Base-by-base conservation (phyloP, 2,113 vertebrate genomes). In the Columba livia region DNA sequence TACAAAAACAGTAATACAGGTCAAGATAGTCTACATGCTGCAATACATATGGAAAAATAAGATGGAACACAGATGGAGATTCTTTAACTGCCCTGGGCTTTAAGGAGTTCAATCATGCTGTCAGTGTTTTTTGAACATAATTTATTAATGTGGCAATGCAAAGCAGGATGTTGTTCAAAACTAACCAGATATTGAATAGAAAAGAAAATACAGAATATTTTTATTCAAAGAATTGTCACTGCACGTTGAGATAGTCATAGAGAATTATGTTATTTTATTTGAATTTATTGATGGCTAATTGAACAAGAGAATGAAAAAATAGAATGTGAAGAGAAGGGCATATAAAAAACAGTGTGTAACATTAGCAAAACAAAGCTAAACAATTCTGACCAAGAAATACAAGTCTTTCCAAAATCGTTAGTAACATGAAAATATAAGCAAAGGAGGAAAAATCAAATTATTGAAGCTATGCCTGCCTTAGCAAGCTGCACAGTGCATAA, bases 201-300 rank as follows among this genome's bases (percentile, higher is more conserved):
- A 94, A 94, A 80, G 40, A 88, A 89, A 77, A 88, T 92, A 85
- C n/a, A 92, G 77, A 93, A 83, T 75, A 36, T 54, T 89, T 88
- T 95, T 60, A 94, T 56, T 61, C 64, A 92, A 84, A 83, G 57
- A 96, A 79, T 97, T 97, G 88, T 58, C 90, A 57, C 34, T 88
- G 67, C 77, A 70, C 88, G 51, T 96, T 98, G 95, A 94, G 97
- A 96, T 97, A 97, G 93, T 94, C 93, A 91, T 69, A 92, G 75
- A 97, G 19, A 89, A 67, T 83, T 34, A 42, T 40, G 10, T 38
- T 42, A 1, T 62, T 84, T 91, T 95, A 20, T 80, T 95, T 85
- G 57, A 97, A 88, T 98, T 97, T 96, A 98, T 98, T 98, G 97
- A 95, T 96, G 79, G 78, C 89, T 95, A 56, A 97, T 86, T 54